phyloP scores from a whole-genome alignment of 2,888 invertebrate genomes.

The Chrysolina americana region DNA sequence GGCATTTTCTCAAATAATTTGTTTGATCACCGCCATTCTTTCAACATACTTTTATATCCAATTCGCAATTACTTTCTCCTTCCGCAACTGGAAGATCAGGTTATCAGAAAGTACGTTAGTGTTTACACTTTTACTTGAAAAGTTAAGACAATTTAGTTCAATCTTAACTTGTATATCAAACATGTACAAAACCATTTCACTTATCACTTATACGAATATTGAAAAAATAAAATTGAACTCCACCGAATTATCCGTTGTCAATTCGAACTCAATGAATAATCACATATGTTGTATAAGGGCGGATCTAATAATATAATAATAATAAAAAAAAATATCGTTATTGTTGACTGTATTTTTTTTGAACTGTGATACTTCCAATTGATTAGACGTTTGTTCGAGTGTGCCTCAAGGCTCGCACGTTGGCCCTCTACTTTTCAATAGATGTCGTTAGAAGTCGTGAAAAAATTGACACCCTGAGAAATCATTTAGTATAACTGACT shows the following conservation, averaged over 20 bases:
- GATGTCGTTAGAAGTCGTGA: too few species aligned
- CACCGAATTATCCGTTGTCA: neutral
- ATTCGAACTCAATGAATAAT: neutral
- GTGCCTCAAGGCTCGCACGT: too few species aligned
- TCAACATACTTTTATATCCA: constrained; percentile 17
- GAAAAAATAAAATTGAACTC: too few species aligned
- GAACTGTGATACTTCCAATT: too few species aligned
- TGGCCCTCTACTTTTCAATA: too few species aligned
- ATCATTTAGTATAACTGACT: too few species aligned
- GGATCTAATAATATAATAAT: too few species aligned
- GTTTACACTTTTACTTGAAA: constrained; percentile 15
- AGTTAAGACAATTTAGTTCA: neutral
- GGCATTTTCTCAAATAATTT: neutral
- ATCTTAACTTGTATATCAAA: neutral
- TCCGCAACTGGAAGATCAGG: neutral
- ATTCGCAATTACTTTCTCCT: constrained; percentile 19
- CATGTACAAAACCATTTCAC: neutral
- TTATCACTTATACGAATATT: too few species aligned
- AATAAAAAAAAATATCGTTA: too few species aligned
- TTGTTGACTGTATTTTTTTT: too few species aligned
- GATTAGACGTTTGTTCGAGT: too few species aligned
- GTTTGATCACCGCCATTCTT: neutral
- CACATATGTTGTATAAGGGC: neutral
- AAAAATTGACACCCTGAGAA: too few species aligned
- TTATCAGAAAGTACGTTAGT: constrained; percentile 12